These are phyloP conservation scores for Malaclemys terrapin DNA, from an alignment of 2,113 vertebrate species.

Conservation along the genomic window DNA sequence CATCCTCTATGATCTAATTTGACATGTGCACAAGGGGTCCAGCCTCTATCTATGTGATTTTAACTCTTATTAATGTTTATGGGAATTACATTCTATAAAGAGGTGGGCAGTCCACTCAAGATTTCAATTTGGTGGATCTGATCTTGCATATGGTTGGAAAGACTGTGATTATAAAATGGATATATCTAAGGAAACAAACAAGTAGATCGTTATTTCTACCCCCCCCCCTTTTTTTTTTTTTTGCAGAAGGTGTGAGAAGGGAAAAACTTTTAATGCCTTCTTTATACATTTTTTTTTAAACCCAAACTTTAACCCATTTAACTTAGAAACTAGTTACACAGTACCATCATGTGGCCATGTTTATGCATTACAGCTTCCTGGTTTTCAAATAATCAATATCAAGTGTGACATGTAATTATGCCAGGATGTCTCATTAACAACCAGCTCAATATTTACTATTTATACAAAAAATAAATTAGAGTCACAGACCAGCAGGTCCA, in stretches of 20 bases:
- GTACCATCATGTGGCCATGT: not conserved
- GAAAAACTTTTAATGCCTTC: not conserved
- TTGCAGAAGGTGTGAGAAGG: not conserved
- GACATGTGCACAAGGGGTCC: not conserved
- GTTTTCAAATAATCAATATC: fast-evolving
- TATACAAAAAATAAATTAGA: not conserved
- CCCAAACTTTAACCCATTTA: too few relatives aligned
- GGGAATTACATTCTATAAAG: not conserved
- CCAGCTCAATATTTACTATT: not conserved
- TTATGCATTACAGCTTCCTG: not conserved
- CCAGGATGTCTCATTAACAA: not conserved
- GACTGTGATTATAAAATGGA: not conserved
- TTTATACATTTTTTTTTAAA: not conserved
- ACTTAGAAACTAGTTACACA: not conserved
- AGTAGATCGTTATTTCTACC: not conserved
- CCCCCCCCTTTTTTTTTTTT: not conserved
- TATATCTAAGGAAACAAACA: not conserved
- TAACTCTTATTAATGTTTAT: not conserved
- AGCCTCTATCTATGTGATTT: too few relatives aligned
- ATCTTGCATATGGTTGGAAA: not conserved
- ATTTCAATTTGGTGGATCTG: not conserved
- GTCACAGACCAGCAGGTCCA: not conserved
- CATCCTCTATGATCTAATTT: too few relatives aligned
- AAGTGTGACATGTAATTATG: not conserved
- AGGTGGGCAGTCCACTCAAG: not conserved